Evolutionary conservation across 30 jellyfish, hydroid and myxozoan genomes (phyloP).

Genomic region (Sanderia malayensis): DNA sequence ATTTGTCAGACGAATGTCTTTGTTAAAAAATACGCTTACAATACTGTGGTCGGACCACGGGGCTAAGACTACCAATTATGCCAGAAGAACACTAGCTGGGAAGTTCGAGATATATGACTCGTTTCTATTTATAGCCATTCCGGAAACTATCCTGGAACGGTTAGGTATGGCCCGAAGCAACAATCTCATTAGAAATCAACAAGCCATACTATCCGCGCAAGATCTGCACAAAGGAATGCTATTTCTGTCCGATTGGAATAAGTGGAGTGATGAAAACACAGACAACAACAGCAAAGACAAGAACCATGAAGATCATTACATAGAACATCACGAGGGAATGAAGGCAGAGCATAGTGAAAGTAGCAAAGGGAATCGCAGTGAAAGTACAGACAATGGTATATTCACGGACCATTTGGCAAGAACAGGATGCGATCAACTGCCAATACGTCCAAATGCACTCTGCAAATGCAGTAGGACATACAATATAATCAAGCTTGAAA

Average conservation of each 20-base stretch:
- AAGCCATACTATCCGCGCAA: slow-evolving; percentile 48
- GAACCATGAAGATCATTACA: neutral
- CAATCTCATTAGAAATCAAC: slow-evolving; percentile 49
- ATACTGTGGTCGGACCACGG: slow-evolving; percentile 92
- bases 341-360: too few relatives aligned
- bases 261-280: neutral
- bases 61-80: slow-evolving; percentile 67
- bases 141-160: slow-evolving; percentile 7
- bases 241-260: slow-evolving; percentile 33
- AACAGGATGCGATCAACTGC: slow-evolving; percentile 50
- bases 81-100: slow-evolving; percentile 73
- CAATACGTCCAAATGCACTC: slow-evolving; percentile 59
- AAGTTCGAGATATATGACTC: slow-evolving; percentile 82
- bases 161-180: slow-evolving; percentile 6
- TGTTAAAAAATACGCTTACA: slow-evolving; percentile 60
- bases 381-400: slow-evolving; percentile 25
- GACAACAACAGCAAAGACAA: neutral
- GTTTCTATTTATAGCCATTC: slow-evolving; percentile 59
- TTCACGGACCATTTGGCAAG: slow-evolving; percentile 42
- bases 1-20: slow-evolving; percentile 15
- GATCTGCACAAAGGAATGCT: slow-evolving; percentile 54
- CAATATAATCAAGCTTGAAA: slow-evolving; percentile 10
- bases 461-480: slow-evolving; percentile 63
- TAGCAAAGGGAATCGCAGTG: neutral
- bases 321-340: too few relatives aligned